Evolutionary conservation across 2,888 invertebrate species (phyloP), one percentile per base, ranked within the genome.

Genomic region (Nemapogon koenigi): DNA sequence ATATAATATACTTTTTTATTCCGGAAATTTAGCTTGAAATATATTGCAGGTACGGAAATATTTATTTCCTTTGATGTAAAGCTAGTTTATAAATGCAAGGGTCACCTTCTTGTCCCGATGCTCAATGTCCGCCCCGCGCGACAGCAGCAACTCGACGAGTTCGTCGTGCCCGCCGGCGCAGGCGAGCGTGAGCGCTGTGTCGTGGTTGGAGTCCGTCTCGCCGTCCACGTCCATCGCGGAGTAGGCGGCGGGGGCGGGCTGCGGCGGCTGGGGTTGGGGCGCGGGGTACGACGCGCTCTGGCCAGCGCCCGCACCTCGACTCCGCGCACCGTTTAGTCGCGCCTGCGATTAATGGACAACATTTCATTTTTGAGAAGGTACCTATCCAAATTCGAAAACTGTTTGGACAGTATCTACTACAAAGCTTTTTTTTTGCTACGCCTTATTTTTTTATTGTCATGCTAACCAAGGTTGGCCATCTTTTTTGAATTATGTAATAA

Each of bases 131-230:
- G 98, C 96, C 39, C 95, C 95, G 44, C 97, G 86, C 48, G 88
- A 87, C 36, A 99, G 83, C 46, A 99, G 82, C 55, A 99, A 81
- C 62, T 93, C 92, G 7, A 97, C 97, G 14, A 98, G 84, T 57
- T 98, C 97, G 59, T 95, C 93, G 63, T 97, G 96, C 0, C 98
- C 97, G 45, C 97, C 97, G 42, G 96, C 94, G 72, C 97, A 97
- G 33, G 98, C 98, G 43, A 99, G 83, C 22, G 98, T 98, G 40
- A 99, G 82, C 38, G 98, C 97, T 3, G 99, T 99, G 75, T 99
- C 99, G 72, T 97, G 96, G 81, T 98, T 98, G 54, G 94, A 94
- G 70, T 99, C 98, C 0, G 98, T 99, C 80, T 96, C 95, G 4
- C 95, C 94, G 76, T 99, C 97, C 46, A 99, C 90, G 67, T 98